Percentiles rank a stretch among this genome's conserved stretches.
Evolutionary conservation across 2,888 invertebrate genomes (phyloP).

Genomic region (Microchrysa polita): DNA sequence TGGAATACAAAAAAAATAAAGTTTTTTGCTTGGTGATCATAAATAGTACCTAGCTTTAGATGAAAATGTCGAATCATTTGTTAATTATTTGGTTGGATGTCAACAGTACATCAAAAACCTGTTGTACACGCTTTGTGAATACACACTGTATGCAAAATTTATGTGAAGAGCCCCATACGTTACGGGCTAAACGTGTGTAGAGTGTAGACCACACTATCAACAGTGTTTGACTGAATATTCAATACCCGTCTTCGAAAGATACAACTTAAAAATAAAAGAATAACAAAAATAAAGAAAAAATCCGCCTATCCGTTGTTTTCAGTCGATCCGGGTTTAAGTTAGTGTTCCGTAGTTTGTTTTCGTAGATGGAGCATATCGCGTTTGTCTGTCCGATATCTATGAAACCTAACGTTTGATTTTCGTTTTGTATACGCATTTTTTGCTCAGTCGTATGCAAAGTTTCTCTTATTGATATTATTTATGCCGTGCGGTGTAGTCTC

Average conservation of each 20-base stretch:
- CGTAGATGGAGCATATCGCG: neutral
- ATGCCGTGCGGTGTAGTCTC: neutral
- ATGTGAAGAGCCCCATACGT: no score
- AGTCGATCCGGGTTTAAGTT: conserved; percentile 14
- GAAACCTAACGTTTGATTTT: neutral
- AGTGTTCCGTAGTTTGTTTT: conserved; percentile 17
- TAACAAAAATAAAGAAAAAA: conserved; percentile 26
- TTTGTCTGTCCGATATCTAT: conserved; percentile 23
- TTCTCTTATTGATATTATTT: conserved; percentile 8
- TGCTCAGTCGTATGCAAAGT: neutral
- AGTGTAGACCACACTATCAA: neutral
- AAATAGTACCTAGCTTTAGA: no score
- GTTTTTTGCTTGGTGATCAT: no score
- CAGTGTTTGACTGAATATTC: conserved; percentile 25
- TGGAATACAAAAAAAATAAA: no score
- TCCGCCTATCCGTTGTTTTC: conserved; percentile 14
- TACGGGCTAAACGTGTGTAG: no score
- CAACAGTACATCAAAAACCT: no score
- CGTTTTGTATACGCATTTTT: conserved; percentile 1
- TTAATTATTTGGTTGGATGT: no score
- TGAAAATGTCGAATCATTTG: no score
- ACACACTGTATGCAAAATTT: no score
- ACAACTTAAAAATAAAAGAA: neutral
- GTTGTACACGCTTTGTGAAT: no score
- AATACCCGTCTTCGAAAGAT: neutral